These are phyloP conservation scores for Sandelia bainsii DNA, from an alignment of 2,797 vertebrate species.

Conservation along the genomic window DNA sequence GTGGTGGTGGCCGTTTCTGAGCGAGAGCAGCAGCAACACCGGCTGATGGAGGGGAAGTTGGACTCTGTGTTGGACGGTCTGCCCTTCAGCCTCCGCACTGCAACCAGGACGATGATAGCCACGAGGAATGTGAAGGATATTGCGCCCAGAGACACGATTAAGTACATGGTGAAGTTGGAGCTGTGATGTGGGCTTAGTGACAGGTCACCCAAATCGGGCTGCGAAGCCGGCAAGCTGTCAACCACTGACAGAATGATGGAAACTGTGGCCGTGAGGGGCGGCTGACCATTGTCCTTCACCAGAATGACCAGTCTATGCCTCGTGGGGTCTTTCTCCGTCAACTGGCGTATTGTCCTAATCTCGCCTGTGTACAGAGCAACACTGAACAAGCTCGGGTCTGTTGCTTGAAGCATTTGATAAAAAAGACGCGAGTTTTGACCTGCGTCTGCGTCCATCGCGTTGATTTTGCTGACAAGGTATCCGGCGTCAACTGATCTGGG, in stretches of 20 bases:
- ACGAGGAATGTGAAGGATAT: slow-evolving; percentile 90
- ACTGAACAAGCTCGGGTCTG: slow-evolving; percentile 88
- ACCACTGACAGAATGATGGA: slow-evolving; percentile 90
- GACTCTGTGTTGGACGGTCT: slow-evolving; percentile 67
- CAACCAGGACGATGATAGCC: slow-evolving; percentile 89
- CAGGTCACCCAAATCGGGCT: slow-evolving; percentile 87
- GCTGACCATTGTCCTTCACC: slow-evolving; percentile 91
- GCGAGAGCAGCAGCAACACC: slow-evolving; percentile 76
- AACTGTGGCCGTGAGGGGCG: slow-evolving; percentile 90
- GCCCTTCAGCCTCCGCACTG: slow-evolving; percentile 84
- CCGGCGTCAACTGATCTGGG: slow-evolving; percentile 87
- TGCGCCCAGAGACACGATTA: slow-evolving; percentile 90
- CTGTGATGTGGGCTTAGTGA: slow-evolving; percentile 81
- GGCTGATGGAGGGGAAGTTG: slow-evolving; percentile 57
- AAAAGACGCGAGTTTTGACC: slow-evolving; percentile 89
- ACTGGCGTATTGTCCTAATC: slow-evolving; percentile 88
- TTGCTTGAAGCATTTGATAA: slow-evolving; percentile 88
- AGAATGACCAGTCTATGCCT: slow-evolving; percentile 88
- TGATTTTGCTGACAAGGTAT: slow-evolving; percentile 87
- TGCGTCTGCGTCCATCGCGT: slow-evolving; percentile 82
- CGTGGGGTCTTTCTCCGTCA: slow-evolving; percentile 85
- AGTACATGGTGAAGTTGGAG: slow-evolving; percentile 86
- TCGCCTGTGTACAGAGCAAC: slow-evolving; percentile 90
- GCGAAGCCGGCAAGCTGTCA: slow-evolving; percentile 87
- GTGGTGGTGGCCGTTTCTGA: slow-evolving; percentile 66